These are phyloP conservation scores for Zingel zingel DNA, from an alignment of 2,113 vertebrate species.

Conservation along the genomic window DNA sequence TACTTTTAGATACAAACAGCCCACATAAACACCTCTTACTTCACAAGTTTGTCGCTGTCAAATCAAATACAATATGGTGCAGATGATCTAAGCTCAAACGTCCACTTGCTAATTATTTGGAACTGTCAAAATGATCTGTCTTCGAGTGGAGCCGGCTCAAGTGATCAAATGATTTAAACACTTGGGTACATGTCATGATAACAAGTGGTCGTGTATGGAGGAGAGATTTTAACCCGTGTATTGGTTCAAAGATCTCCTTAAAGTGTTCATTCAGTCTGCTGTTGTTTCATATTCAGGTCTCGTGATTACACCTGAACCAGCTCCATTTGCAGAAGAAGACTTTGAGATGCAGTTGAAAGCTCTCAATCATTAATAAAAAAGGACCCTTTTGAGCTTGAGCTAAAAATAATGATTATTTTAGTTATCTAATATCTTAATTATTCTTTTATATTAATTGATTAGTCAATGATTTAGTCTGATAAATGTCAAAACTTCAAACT, in stretches of 20 bases:
- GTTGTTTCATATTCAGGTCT: background rate
- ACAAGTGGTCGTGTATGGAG: background rate
- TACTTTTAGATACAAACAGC: background rate
- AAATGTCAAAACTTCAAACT: background rate
- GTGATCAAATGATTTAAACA: background rate
- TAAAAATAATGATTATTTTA: background rate
- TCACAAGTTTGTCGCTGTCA: background rate
- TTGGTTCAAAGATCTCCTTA: background rate
- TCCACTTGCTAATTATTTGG: background rate
- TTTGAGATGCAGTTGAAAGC: background rate
- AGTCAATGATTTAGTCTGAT: background rate
- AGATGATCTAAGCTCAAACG: background rate
- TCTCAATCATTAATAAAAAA: background rate
- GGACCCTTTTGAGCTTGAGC: background rate
- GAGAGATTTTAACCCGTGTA: background rate
- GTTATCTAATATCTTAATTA: background rate
- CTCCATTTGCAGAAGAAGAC: background rate
- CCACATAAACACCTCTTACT: background rate
- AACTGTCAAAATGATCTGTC: background rate
- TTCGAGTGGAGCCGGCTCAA: background rate
- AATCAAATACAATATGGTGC: background rate
- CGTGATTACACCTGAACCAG: background rate
- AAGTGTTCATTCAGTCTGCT: background rate
- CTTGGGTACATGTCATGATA: background rate
- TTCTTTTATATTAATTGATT: background rate